phyloP scores from a whole-genome alignment of 1,140 invertebrate species.

The Fopius arisanus region DNA sequence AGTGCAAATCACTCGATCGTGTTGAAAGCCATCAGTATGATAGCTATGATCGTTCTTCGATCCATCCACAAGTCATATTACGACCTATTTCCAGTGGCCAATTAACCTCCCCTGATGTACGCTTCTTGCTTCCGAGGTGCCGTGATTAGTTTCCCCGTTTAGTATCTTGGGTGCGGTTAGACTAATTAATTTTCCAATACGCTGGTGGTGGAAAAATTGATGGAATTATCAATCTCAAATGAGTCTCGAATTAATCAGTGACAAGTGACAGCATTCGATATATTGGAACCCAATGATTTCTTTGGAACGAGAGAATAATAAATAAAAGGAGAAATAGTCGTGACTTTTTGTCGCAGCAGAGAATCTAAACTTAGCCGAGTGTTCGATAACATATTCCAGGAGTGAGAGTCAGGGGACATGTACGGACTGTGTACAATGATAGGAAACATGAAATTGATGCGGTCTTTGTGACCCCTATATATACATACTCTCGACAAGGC shows the following conservation, averaged over 20 bases:
- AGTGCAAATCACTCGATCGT: neutral
- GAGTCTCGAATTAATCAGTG: neutral
- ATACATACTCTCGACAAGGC: neutral
- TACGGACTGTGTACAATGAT: neutral
- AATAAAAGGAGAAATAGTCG: neutral
- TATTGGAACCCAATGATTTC: too few species aligned
- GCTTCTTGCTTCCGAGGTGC: neutral
- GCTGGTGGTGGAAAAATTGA: neutral
- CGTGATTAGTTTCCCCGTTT: neutral
- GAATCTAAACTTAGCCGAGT: neutral
- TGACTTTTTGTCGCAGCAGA: neutral
- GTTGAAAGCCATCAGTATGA: neutral
- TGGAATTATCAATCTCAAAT: neutral
- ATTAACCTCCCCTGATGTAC: slow-evolving; percentile 22
- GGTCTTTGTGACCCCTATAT: neutral
- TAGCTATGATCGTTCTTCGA: neutral
- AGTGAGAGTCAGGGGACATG: neutral
- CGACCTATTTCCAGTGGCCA: slow-evolving; percentile 17
- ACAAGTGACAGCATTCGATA: too few species aligned
- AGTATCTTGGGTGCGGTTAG: neutral
- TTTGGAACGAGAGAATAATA: too few species aligned
- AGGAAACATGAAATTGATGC: neutral
- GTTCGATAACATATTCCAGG: neutral
- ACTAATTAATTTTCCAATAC: slow-evolving; percentile 25
- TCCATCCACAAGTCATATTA: neutral